Evolutionary conservation across 2,888 invertebrate genomes (phyloP).

Genomic region (Aproaerema taeniolella): DNA sequence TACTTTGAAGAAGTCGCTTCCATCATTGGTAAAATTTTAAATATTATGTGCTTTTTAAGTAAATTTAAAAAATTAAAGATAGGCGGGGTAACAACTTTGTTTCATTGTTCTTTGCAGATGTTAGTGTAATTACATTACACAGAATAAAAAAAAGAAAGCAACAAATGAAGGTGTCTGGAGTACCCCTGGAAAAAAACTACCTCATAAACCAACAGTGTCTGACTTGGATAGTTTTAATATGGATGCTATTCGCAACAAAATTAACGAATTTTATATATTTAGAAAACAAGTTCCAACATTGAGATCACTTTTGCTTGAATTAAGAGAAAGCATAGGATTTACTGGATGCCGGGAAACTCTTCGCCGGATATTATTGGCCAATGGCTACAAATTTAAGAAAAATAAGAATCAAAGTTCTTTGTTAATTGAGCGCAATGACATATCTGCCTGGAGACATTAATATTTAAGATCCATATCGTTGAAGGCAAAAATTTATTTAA

Average conservation of each 20-base stretch:
- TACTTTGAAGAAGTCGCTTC: background rate
- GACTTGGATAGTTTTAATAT: constrained; percentile 11
- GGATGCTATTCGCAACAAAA: constrained; percentile 9
- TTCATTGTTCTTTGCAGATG: constrained; percentile 4
- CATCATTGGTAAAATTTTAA: background rate
- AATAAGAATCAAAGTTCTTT: constrained; percentile 24
- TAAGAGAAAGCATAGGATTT: constrained; percentile 15
- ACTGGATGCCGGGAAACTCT: constrained; percentile 18
- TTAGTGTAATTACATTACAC: constrained; percentile 4
- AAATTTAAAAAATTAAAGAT: background rate
- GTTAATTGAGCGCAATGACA: constrained; percentile 24
- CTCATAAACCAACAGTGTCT: constrained; percentile 6
- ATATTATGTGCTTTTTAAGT: background rate
- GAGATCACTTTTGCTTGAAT: constrained; percentile 15
- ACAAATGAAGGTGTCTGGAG: constrained; percentile 10
- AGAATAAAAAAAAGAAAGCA: constrained; percentile 5
- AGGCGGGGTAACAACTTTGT: background rate
- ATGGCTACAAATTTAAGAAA: constrained; percentile 20
- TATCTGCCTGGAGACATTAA: constrained; percentile 20
- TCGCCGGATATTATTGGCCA: constrained; percentile 15
- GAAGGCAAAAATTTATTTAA: constrained; percentile 2
- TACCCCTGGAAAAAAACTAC: constrained; percentile 12
- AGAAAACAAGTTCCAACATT: constrained; percentile 22
- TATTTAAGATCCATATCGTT: background rate
- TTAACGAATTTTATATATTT: constrained; percentile 20